Evolutionary conservation across 1,140 invertebrate genomes (phyloP).

Genomic region (Stegodyphus mimosarum): DNA sequence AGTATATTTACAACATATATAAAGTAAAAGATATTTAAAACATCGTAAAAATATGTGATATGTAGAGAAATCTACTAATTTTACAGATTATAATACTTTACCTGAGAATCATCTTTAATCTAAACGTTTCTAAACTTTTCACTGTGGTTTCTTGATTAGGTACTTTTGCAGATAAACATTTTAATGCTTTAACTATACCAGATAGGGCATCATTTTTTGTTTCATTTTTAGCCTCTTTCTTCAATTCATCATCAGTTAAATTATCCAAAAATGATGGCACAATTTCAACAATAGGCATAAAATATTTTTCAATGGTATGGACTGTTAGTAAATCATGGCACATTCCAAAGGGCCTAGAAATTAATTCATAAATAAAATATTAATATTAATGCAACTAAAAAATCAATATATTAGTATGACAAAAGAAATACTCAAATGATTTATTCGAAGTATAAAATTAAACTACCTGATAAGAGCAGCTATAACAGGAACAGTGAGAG

Average conservation of each 20-base stretch:
- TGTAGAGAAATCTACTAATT: too few species aligned
- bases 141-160: slow-evolving; percentile 84
- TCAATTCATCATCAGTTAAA: slow-evolving; percentile 96
- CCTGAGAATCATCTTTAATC: slow-evolving; percentile 93
- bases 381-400: not conserved
- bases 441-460: not conserved
- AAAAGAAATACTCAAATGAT: too few species aligned
- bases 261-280: slow-evolving; percentile 91
- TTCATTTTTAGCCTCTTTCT: slow-evolving; percentile 96
- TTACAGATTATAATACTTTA: slow-evolving; percentile 61
- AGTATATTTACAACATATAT: too few species aligned
- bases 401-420: not conserved
- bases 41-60: too few species aligned
- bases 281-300: slow-evolving; percentile 92
- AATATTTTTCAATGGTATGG: slow-evolving; percentile 90
- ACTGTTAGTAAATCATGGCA: slow-evolving; percentile 92
- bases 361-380: slow-evolving; percentile 37
- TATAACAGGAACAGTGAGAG: slow-evolving; percentile 82
- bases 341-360: slow-evolving; percentile 84
- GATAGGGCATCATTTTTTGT: slow-evolving; percentile 93
- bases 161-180: slow-evolving; percentile 84
- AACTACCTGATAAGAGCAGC: slow-evolving; percentile 77
- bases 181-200: slow-evolving; percentile 88
- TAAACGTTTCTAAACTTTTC: slow-evolving; percentile 92
- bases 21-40: too few species aligned